These are phyloP conservation scores for Luehdorfia chinensis DNA, from an alignment of 1,140 invertebrate genomes.

Conservation along the genomic window DNA sequence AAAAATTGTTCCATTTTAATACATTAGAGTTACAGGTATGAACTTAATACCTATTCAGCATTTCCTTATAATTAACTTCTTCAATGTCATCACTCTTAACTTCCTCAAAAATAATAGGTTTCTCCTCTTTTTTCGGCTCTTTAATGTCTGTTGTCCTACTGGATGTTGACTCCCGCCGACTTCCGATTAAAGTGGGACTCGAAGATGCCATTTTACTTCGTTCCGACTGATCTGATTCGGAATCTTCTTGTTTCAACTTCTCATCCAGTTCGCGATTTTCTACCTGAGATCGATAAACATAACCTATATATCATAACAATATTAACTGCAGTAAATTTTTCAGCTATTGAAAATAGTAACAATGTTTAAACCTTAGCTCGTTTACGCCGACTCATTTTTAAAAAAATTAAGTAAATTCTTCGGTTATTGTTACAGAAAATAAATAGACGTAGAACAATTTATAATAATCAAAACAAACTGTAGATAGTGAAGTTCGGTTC, in stretches of 20 bases:
- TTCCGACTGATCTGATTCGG: conserved; percentile 80
- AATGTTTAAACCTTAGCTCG: conserved; percentile 77
- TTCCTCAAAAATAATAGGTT: conserved; percentile 63
- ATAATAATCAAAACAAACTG: conserved; percentile 24
- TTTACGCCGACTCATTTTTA: conserved; percentile 82
- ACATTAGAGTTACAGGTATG: no score
- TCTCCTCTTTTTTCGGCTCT: conserved; percentile 76
- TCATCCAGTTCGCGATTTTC: conserved; percentile 84
- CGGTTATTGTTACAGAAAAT: not conserved
- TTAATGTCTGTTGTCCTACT: conserved; percentile 50
- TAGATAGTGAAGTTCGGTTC: not conserved
- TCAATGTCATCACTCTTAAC: conserved; percentile 76
- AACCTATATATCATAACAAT: conserved; percentile 41
- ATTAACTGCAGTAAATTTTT: no score
- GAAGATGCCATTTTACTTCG: conserved; percentile 77
- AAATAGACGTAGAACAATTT: no score
- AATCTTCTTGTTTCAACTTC: conserved; percentile 83
- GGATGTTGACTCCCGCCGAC: conserved; percentile 71
- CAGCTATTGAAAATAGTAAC: no score
- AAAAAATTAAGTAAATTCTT: not conserved
- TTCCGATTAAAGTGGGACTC: conserved; percentile 60
- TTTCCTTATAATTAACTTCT: conserved; percentile 74
- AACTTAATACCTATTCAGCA: conserved; percentile 74
- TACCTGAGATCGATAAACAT: conserved; percentile 76
- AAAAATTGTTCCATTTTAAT: no score